These are phyloP conservation scores for Penaeus indicus DNA, from an alignment of 1,140 invertebrate genomes.

Conservation along the genomic window DNA sequence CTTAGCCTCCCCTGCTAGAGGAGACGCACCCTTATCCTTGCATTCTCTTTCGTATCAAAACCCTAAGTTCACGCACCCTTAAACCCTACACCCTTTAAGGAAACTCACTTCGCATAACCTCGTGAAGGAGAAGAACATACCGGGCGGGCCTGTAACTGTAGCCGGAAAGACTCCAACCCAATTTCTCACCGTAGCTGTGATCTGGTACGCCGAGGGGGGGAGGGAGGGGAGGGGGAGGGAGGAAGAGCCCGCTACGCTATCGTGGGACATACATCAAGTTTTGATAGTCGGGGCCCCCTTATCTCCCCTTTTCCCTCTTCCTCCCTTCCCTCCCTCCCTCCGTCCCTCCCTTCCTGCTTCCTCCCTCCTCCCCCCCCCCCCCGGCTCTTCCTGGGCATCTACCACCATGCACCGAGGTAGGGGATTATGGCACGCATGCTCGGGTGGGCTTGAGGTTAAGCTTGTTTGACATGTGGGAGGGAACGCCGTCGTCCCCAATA, in stretches of 20 bases:
- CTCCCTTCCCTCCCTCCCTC: too few species aligned
- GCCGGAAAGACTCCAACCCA: conserved; percentile 27
- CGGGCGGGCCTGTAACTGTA: conserved; percentile 9
- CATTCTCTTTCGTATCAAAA: background rate
- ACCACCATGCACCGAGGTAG: too few species aligned
- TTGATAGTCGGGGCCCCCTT: too few species aligned
- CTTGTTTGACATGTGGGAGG: too few species aligned
- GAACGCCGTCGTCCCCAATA: too few species aligned
- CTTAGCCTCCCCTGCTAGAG: background rate
- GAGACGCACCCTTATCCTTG: background rate
- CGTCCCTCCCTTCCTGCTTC: too few species aligned
- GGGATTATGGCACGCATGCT: too few species aligned
- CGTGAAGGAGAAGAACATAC: background rate
- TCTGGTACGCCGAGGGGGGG: background rate
- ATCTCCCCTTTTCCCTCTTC: too few species aligned
- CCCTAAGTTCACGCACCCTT: background rate
- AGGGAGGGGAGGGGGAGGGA: background rate
- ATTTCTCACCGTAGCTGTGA: conserved; percentile 29
- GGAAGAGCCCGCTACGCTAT: background rate
- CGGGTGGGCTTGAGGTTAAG: too few species aligned
- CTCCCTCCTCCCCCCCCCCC: too few species aligned
- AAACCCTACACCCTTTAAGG: background rate
- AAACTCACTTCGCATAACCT: background rate
- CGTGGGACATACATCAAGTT: background rate
- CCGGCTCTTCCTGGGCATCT: too few species aligned